These are phyloP conservation scores for Triops cancriformis DNA, from an alignment of 1,140 invertebrate genomes.

Conservation along the genomic window DNA sequence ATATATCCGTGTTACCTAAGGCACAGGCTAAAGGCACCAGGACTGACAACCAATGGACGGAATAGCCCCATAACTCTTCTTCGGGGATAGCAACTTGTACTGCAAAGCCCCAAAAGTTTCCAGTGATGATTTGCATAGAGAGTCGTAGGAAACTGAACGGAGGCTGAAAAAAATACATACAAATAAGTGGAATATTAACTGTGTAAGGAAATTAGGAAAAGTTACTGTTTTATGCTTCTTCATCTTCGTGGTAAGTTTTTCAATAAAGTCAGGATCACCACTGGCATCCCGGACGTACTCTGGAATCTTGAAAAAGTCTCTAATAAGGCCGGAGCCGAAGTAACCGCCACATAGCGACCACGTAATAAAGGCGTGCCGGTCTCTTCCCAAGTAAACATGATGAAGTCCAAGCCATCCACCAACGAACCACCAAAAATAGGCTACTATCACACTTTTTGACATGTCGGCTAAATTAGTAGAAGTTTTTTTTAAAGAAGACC, in stretches of 20 bases:
- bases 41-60: slow-evolving; percentile 58
- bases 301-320: slow-evolving; percentile 75
- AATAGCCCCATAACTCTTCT: slow-evolving; percentile 54
- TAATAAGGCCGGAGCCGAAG: slow-evolving; percentile 72
- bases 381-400: slow-evolving; percentile 79
- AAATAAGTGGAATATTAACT: slow-evolving; percentile 19
- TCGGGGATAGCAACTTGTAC: slow-evolving; percentile 65
- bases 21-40: slow-evolving; percentile 62
- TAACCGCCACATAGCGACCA: slow-evolving; percentile 78
- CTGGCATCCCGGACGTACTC: slow-evolving; percentile 82
- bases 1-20: slow-evolving; percentile 50
- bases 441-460: slow-evolving; percentile 55
- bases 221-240: slow-evolving; percentile 53
- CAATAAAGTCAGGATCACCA: slow-evolving; percentile 58
- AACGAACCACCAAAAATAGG: slow-evolving; percentile 77
- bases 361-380: slow-evolving; percentile 84
- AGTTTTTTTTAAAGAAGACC: neutral
- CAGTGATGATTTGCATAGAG: slow-evolving; percentile 62
- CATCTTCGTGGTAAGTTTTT: slow-evolving; percentile 55
- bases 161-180: slow-evolving; percentile 49
- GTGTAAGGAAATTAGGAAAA: slow-evolving; percentile 22
- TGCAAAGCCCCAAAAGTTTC: slow-evolving; percentile 69
- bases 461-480: neutral
- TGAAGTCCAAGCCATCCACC: slow-evolving; percentile 81
- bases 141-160: slow-evolving; percentile 68